These are phyloP conservation scores for Atta colombica DNA, from an alignment of 1,140 invertebrate genomes.

Conservation along the genomic window DNA sequence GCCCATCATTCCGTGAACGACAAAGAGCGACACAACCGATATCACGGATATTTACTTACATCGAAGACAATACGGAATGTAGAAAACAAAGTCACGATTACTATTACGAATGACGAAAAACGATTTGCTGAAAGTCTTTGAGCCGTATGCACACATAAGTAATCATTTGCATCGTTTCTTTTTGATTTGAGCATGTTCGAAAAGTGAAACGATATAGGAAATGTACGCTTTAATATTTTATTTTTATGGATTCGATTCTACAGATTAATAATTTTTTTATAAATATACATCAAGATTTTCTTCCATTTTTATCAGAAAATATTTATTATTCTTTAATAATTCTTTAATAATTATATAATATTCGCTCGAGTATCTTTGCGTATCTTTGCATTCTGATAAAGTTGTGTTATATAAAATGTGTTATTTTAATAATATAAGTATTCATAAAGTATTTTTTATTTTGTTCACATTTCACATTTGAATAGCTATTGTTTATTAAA, in stretches of 20 bases:
- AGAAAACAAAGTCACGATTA: conserved; percentile 9
- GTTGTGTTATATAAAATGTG: not conserved
- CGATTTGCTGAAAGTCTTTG: conserved; percentile 33
- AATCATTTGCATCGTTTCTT: not conserved
- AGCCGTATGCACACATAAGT: not conserved
- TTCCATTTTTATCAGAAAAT: not conserved
- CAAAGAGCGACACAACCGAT: not conserved
- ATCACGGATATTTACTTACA: not conserved
- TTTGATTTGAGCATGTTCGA: not conserved
- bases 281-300: not conserved
- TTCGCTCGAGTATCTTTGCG: not conserved
- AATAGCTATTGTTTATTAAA: not conserved
- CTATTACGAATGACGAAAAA: not conserved
- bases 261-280: not conserved
- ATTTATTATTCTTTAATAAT: not conserved
- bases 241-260: not conserved
- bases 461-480: not conserved
- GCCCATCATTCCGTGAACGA: not conserved
- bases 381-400: not conserved
- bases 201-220: not conserved
- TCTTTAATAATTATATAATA: not conserved
- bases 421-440: not conserved
- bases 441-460: not conserved
- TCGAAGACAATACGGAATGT: not conserved
- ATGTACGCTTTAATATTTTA: not conserved